Evolutionary conservation across 1,140 invertebrate genomes (phyloP), one percentile per base, ranked within the genome.

Genomic region (Heliconius eleuchia): DNA sequence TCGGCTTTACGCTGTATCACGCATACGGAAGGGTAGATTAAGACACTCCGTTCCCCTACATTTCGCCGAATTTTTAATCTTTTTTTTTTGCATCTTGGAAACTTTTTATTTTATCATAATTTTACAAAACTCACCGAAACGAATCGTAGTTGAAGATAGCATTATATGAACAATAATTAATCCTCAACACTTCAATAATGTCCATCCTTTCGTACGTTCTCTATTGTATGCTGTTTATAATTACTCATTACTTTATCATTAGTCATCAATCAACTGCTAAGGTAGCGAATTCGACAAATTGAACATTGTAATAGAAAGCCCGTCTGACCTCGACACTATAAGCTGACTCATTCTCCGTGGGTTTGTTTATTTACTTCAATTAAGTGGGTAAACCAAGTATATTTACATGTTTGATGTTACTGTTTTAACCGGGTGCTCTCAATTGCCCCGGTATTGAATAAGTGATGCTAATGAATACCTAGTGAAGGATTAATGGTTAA

Each of bases 341-440:
- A 73, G 55, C 74, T 80, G 79, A 76, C 37, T 80, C 79, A 80
- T 70, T 71, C 74, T 73, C 46, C 27, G 52, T 23, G 27, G 66
- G 71, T 71, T 80, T 73, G 71, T 76, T 80, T 80, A 73, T 80
- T 80, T 80, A 80, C 74, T 46, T 80, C 74, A 71, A 71, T 73
- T 73, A 73, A 74, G 79, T 80, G 55, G 78, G 74, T 76, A 60
- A 74, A 37, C 39, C 16, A 34, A 80, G 52, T 30, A 73, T 60
- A 74, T 74, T 76, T 70, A 66, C 23, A 76, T 71, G 23, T 70
- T 76, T 18, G 13, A 76, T 71, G 23, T 70, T 76, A 70, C 60
- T 70, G 13, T 30, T 50, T 76, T 50, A 76, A 66, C 37, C 60
- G n/a, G 6, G 52, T 27, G 23, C 39, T 27, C 27, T 50, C 13